Percentiles rank a stretch among this genome's conserved stretches.
These are phyloP conservation scores for Oenanthe oenanthe DNA, from an alignment of 2,113 vertebrate species.

Conservation along the genomic window DNA sequence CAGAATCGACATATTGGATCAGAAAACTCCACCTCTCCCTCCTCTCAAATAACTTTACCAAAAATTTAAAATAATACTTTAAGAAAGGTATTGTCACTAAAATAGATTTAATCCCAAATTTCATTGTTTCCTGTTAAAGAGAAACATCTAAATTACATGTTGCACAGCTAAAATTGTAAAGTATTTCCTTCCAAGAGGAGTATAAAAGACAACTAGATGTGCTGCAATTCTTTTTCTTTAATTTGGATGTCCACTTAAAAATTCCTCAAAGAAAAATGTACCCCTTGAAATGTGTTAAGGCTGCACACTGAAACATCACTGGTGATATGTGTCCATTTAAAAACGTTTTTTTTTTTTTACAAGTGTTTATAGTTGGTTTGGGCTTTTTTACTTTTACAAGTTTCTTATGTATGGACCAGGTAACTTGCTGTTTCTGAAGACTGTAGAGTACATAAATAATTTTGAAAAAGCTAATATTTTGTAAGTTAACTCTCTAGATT, in stretches of 20 bases:
- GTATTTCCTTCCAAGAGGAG: neutral
- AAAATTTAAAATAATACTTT: neutral
- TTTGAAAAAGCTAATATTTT: neutral
- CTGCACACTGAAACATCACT: neutral
- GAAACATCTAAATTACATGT: neutral
- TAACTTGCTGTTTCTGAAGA: neutral
- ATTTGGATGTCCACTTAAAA: neutral
- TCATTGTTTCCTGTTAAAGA: neutral
- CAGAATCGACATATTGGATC: neutral
- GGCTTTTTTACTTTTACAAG: neutral
- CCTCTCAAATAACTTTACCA: neutral
- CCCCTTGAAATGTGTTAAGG: neutral
- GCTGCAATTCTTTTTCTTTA: neutral
- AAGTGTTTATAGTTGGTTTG: neutral
- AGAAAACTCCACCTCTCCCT: neutral
- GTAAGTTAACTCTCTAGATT: neutral
- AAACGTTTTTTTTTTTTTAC: neutral
- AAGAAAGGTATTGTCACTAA: neutral
- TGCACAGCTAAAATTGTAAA: neutral
- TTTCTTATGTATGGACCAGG: neutral
- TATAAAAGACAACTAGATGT: neutral
- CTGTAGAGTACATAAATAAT: neutral
- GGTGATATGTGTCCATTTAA: neutral
- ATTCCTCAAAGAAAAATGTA: neutral
- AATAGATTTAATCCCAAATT: neutral